These are phyloP conservation scores for Formica selysi DNA, from an alignment of 1,140 invertebrate species.

Conservation along the genomic window DNA sequence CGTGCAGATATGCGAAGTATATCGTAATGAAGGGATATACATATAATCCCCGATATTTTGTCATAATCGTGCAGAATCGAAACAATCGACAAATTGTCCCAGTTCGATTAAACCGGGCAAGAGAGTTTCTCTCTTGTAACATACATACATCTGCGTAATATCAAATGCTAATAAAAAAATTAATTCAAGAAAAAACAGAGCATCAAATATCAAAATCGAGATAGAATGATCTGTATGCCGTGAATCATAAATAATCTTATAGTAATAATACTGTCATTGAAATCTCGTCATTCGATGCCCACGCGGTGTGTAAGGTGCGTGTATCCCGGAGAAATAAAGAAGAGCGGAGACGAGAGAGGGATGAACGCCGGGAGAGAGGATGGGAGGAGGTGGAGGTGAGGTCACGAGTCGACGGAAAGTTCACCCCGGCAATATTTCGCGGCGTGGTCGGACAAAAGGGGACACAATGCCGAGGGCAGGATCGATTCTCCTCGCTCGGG, in stretches of 20 bases:
- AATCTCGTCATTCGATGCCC: constrained; percentile 67
- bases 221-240: constrained; percentile 33
- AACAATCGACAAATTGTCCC: not conserved
- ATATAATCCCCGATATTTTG: not conserved
- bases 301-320: constrained; percentile 55
- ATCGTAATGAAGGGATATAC: not conserved
- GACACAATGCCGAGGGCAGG: constrained; percentile 83
- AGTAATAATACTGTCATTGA: constrained; percentile 65
- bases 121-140: not conserved
- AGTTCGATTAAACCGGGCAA: not conserved
- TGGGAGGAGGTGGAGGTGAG: constrained; percentile 56
- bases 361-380: constrained; percentile 58
- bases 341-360: constrained; percentile 43
- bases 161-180: not conserved
- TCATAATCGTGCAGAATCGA: not conserved
- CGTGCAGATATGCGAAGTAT: not conserved
- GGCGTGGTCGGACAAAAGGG: constrained; percentile 81
- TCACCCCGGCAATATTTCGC: constrained; percentile 80
- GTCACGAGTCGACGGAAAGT: constrained; percentile 77
- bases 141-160: too few relatives aligned
- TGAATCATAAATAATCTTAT: constrained; percentile 58
- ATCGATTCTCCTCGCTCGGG: constrained; percentile 84
- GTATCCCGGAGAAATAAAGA: constrained; percentile 16
- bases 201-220: constrained; percentile 23
- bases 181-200: not conserved